Evolutionary conservation across 2,797 vertebrate species (phyloP).

Genomic region (Epinephelus awoara): DNA sequence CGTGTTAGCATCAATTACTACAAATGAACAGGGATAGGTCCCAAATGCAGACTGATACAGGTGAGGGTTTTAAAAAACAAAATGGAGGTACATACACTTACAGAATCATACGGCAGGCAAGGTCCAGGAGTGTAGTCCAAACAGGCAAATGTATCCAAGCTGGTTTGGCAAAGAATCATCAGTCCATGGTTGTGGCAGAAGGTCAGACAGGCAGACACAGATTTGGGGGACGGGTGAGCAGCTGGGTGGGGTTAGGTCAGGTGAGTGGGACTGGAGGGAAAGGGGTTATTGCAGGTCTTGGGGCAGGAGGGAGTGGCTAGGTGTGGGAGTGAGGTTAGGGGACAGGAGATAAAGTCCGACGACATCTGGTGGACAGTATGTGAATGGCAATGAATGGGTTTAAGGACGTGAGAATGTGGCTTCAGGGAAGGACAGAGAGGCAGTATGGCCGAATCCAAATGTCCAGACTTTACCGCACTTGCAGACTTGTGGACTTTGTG

Average conservation of each 20-base stretch:
- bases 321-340: background rate
- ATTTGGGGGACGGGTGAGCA: background rate
- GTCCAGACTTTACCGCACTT: too few species aligned
- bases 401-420: background rate
- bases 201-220: background rate
- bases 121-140: background rate
- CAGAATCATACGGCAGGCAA: background rate
- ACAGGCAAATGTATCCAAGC: background rate
- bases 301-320: background rate
- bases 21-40: too few species aligned
- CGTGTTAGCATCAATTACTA: background rate
- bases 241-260: background rate
- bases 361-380: background rate
- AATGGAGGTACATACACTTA: background rate
- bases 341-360: background rate
- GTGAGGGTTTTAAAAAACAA: too few species aligned
- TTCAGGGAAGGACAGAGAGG: too few species aligned
- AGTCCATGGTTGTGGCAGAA: background rate
- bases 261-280: background rate
- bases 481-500: too few species aligned
- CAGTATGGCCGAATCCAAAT: too few species aligned
- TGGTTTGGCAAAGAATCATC: background rate
- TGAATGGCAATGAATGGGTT: background rate
- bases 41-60: too few species aligned
- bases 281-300: background rate